A percentile compares a stretch with the other conserved stretches of the same genome.
phyloP scores from a whole-genome alignment of 2,113 vertebrate species.

The Pantherophis guttatus region DNA sequence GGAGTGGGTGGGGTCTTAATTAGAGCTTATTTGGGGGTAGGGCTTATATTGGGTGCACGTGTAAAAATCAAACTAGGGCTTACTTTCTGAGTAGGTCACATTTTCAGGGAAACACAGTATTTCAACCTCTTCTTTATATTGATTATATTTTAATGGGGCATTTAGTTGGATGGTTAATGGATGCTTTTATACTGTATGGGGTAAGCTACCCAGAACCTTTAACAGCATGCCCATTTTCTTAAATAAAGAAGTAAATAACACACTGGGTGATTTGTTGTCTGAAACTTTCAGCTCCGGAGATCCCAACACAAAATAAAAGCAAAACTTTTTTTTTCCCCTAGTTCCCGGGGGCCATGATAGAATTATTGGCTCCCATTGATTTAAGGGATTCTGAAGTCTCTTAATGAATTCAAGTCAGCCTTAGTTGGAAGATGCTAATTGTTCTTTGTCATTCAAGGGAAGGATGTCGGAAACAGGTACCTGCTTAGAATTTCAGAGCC shows the following conservation, averaged over 20 bases:
- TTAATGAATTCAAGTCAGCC: neutral
- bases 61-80: too few species aligned
- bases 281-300: neutral
- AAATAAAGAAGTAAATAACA: neutral
- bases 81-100: too few species aligned
- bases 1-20: too few species aligned
- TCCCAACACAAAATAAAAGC: neutral
- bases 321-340: neutral
- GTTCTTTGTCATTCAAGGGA: neutral
- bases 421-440: neutral
- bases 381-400: neutral
- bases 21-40: too few species aligned
- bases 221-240: neutral
- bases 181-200: neutral
- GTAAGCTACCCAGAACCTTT: neutral
- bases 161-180: neutral
- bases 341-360: neutral
- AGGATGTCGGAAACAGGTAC: too few species aligned
- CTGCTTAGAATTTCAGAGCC: neutral
- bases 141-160: neutral
- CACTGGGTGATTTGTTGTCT: neutral
- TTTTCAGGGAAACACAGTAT: neutral
- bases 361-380: neutral
- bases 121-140: neutral
- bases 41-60: too few species aligned